Conservation (phyloP, 2,888 invertebrate genomes). For the Andrena chrysosceles region DNA sequence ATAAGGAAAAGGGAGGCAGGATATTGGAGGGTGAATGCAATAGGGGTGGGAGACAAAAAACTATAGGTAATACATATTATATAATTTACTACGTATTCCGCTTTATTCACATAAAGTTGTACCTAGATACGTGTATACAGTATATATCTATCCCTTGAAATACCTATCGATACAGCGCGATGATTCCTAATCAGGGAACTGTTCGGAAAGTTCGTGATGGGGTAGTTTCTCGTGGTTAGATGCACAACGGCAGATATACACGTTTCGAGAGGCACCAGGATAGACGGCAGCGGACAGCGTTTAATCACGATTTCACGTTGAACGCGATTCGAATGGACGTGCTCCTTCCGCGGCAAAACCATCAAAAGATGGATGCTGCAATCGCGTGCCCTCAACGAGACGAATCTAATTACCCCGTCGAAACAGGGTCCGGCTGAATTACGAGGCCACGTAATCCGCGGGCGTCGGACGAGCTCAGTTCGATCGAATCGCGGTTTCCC, state of each 20-base stretch:
- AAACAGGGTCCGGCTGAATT: constrained; percentile 57
- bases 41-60: no score
- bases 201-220: background rate
- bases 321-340: constrained; percentile 11
- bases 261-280: background rate
- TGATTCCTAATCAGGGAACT: background rate
- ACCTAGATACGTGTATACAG: no score
- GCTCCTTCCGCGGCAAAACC: constrained; percentile 39
- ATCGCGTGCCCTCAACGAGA: constrained; percentile 44
- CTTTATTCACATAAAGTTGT: no score
- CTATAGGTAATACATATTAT: background rate
- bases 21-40: no score
- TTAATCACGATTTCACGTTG: constrained; percentile 35
- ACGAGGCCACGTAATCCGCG: constrained; percentile 39
- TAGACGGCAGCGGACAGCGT: background rate
- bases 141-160: no score
- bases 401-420: constrained; percentile 62
- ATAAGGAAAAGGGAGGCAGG: no score
- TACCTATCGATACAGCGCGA: background rate
- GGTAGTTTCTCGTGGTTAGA: constrained; percentile 10
- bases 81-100: background rate
- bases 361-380: constrained; percentile 52
- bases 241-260: background rate
- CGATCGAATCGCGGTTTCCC: constrained; percentile 29
- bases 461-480: constrained; percentile 1